Evolutionary conservation across 1,140 invertebrate genomes (phyloP).

Genomic region (Nixonia krombeini): DNA sequence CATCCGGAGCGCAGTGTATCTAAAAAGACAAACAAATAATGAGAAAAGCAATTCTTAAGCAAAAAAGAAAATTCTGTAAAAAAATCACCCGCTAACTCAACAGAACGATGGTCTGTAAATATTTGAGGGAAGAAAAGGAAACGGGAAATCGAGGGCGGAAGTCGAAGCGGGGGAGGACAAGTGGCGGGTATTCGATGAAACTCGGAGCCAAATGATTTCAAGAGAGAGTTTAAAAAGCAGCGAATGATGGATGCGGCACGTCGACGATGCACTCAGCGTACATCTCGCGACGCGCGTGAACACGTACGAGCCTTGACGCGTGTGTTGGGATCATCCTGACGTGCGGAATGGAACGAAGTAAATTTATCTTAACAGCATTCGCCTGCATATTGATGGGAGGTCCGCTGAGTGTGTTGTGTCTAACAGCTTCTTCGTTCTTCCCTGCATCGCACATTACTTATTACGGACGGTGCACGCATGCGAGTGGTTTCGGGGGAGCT

Average conservation of each 20-base stretch:
- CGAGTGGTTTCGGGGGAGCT: conserved; percentile 31
- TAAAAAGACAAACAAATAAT: too few relatives aligned
- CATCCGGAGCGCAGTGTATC: too few relatives aligned
- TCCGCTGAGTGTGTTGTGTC: conserved; percentile 68
- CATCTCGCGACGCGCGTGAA: conserved; percentile 35
- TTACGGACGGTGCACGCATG: conserved; percentile 28
- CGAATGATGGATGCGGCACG: conserved; percentile 45
- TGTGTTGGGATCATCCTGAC: conserved; percentile 40
- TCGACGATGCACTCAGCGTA: conserved; percentile 52
- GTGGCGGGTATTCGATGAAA: too few relatives aligned
- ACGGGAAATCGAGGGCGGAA: too few relatives aligned
- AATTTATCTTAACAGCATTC: conserved; percentile 68
- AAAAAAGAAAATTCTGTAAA: too few relatives aligned
- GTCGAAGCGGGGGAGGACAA: too few relatives aligned
- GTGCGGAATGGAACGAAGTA: conserved; percentile 59
- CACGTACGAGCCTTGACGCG: conserved; percentile 32
- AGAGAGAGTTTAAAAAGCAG: conserved; percentile 21
- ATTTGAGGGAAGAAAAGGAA: too few relatives aligned
- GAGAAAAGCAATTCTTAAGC: too few relatives aligned
- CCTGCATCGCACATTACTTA: conserved; percentile 14
- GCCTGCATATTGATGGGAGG: conserved; percentile 67
- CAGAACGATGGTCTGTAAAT: too few relatives aligned
- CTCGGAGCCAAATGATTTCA: conserved; percentile 25
- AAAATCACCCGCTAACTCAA: too few relatives aligned
- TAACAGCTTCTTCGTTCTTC: conserved; percentile 49